Conservation (phyloP, 2,113 vertebrate genomes). For the Fregetta grallaria region DNA sequence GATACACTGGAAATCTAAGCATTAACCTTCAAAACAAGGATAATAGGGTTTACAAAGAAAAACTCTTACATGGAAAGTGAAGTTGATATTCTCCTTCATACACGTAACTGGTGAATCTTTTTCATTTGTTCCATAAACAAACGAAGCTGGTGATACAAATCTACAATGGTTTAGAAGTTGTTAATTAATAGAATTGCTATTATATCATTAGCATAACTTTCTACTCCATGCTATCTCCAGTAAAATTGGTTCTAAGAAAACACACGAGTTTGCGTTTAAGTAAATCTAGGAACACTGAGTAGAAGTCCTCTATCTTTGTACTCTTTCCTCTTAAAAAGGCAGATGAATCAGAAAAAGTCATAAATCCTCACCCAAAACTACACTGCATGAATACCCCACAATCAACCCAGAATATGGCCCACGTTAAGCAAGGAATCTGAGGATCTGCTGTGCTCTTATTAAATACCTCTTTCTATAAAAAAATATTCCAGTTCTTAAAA, state of each 20-base stretch:
- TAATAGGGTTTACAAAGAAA: not conserved
- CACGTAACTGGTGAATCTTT: conserved; percentile 64
- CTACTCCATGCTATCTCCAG: not conserved
- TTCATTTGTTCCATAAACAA: conserved; percentile 83
- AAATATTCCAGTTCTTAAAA: not conserved
- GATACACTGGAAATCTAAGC: not conserved
- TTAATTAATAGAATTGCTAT: not conserved
- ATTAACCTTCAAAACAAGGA: not conserved
- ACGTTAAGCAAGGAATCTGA: not conserved
- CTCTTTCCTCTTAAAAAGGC: not conserved
- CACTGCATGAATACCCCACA: not conserved
- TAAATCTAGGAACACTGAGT: not conserved
- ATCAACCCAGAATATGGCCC: not conserved
- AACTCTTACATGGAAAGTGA: conserved; percentile 87
- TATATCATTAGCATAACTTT: not conserved
- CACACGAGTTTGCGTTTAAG: not conserved
- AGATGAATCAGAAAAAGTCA: not conserved
- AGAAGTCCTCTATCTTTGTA: not conserved
- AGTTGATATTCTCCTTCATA: conserved; percentile 85
- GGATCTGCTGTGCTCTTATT: not conserved
- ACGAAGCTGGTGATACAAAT: conserved; percentile 82
- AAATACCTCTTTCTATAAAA: not conserved
- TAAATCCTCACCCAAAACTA: not conserved
- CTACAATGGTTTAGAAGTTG: conserved; percentile 65
- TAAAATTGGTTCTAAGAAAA: not conserved